Evolutionary conservation across 2,113 vertebrate genomes (phyloP), one percentile per base, ranked within the genome.

Genomic region (Rafetus swinhoei): DNA sequence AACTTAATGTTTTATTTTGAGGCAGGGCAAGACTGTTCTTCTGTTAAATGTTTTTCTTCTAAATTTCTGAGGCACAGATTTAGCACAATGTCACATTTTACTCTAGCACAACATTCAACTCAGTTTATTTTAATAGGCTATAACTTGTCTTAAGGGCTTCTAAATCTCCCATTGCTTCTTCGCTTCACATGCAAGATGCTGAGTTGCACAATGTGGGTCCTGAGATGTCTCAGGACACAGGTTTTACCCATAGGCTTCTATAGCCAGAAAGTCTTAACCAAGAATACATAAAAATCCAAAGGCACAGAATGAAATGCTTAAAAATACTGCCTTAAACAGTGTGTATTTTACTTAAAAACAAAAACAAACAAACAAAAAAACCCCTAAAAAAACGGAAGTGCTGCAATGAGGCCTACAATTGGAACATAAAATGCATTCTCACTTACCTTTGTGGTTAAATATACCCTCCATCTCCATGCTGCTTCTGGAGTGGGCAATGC

Each of bases 381-480:
- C 53, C 2, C 6, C 25, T 25, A 77, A 72, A 79, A n/a, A 76
- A 11, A 45, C 22, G 45, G 35, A 76, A 60, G 27, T 52, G 76
- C 32, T 5, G 32, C 16, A 53, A 52, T 24, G 15, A 62, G 22
- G 11, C 19, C 59, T 50, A n/a, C 6, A 60, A 77, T 16, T 84
- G 52, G 53, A 24, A 55, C 10, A 9, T 52, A 29, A 88, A 81
- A 29, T 72, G 32, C 25, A 13, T 25, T 14, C 1, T 4, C 39
- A 12, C 98, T 96, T 99, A 99, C 99, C 99, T 99, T 99, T 99
- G 98, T 99, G 99, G 97, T 99, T 99, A 95, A 99, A 99, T 97
- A 99, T 99, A 83, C 99, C 99, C 95, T 99, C 99, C 99, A 99
- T 99, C 96, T 99, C 99, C 99, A 99, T 99, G 90, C 99, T 99